Percentiles rank a stretch among this genome's conserved stretches.
Evolutionary conservation across 2,113 vertebrate genomes (phyloP).

Genomic region (Gasterosteus aculeatus): DNA sequence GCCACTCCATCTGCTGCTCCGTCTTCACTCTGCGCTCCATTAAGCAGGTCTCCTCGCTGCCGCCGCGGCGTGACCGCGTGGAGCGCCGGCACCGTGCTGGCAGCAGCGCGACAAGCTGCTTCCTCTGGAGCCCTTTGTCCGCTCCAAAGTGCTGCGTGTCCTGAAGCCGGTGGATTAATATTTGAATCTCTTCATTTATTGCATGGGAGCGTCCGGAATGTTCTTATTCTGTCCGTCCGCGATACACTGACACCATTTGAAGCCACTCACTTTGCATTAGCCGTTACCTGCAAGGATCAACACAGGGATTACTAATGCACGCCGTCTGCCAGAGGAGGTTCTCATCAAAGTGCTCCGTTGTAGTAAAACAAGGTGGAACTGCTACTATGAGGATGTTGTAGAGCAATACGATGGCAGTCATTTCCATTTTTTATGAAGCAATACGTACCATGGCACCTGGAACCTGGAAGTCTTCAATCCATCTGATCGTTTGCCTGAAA

Average conservation of each 20-base stretch:
- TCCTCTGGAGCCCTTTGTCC: not conserved
- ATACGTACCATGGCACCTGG: constrained; percentile 17
- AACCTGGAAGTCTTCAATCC: not conserved
- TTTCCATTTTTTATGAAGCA: constrained; percentile 23
- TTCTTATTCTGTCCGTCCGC: not conserved
- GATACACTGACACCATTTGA: not conserved
- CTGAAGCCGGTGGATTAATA: constrained; percentile 30
- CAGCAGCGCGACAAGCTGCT: not conserved
- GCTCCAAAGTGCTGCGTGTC: not conserved
- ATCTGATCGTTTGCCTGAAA: constrained; percentile 14
- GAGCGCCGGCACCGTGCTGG: not conserved
- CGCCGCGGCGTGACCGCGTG: not conserved
- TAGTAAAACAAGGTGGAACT: constrained; percentile 5
- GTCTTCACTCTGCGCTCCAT: constrained; percentile 15
- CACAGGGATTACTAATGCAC: constrained; percentile 29
- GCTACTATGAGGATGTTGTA: not conserved
- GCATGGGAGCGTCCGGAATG: not conserved
- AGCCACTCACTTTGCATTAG: not conserved
- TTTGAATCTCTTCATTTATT: constrained; percentile 23
- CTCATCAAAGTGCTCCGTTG: not conserved
- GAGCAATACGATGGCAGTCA: not conserved
- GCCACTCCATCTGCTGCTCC: constrained; percentile 3
- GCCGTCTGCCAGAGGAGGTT: constrained; percentile 6
- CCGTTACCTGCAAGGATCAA: constrained; percentile 3
- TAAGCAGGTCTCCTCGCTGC: constrained; percentile 2